phyloP scores from a whole-genome alignment of 2,113 vertebrate genomes.

The Sylvia atricapilla region DNA sequence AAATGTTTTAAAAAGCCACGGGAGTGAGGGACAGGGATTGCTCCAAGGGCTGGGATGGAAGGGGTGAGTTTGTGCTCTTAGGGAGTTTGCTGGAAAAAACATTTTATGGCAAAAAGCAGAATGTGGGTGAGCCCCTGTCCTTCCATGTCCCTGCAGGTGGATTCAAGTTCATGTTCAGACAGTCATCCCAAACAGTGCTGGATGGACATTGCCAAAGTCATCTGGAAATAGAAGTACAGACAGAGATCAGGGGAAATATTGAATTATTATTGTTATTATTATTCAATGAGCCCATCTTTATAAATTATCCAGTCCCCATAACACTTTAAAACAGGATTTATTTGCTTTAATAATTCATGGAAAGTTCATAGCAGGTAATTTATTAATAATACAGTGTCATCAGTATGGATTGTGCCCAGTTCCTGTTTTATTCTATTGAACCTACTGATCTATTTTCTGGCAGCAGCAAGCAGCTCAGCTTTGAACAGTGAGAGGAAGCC shows the following conservation, averaged over 20 bases:
- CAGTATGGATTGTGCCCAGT: slow-evolving; percentile 26
- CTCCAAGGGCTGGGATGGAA: not conserved
- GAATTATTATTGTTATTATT: not conserved
- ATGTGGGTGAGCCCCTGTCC: not conserved
- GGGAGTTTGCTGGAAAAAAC: not conserved
- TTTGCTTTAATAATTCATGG: slow-evolving; percentile 57
- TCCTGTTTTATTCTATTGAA: not conserved
- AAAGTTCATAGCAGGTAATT: slow-evolving; percentile 30
- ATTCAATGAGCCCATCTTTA: not conserved
- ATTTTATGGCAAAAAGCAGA: not conserved
- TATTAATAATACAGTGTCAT: slow-evolving; percentile 61
- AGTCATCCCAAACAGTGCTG: not conserved
- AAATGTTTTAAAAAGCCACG: too few relatives aligned
- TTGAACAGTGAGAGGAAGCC: not conserved
- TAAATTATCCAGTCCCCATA: slow-evolving; percentile 31
- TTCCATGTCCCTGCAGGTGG: not conserved
- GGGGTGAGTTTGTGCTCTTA: too few relatives aligned
- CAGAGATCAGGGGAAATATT: not conserved
- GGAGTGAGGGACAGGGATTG: not conserved
- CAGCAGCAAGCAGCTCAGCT: not conserved
- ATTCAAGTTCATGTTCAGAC: not conserved
- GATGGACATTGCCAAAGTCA: not conserved
- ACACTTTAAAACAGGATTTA: slow-evolving; percentile 26
- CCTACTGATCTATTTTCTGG: not conserved
- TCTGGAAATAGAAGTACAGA: not conserved